A percentile compares a stretch with the other conserved stretches of the same genome.
These are phyloP conservation scores for Drosophila tani DNA, from an alignment of 1,140 invertebrate genomes.

Conservation along the genomic window DNA sequence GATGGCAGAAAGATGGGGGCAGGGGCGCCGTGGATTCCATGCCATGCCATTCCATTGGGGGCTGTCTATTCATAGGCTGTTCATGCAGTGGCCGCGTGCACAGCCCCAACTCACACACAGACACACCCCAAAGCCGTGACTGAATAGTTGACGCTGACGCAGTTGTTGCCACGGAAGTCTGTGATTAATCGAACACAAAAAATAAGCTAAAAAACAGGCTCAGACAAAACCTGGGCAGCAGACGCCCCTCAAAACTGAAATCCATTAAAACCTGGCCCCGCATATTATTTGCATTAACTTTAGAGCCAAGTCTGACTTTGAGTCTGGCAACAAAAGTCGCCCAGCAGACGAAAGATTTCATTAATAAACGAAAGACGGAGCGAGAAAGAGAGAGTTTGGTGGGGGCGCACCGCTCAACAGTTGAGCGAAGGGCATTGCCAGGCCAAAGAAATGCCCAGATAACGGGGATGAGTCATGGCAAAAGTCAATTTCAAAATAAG, in stretches of 20 bases:
- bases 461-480: constrained; percentile 31
- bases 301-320: constrained; percentile 47
- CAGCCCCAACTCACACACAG: constrained; percentile 48
- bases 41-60: constrained; percentile 59
- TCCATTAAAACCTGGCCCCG: constrained; percentile 35
- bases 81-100: constrained; percentile 74
- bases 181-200: constrained; percentile 66
- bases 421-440: constrained; percentile 63
- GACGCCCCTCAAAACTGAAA: constrained; percentile 40
- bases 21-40: constrained; percentile 20
- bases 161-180: constrained; percentile 81
- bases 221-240: constrained; percentile 35
- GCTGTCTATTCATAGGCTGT: constrained; percentile 79
- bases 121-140: constrained; percentile 77
- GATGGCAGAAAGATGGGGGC: background rate
- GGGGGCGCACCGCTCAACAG: constrained; percentile 51
- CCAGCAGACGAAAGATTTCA: constrained; percentile 57
- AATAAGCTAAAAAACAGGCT: constrained; percentile 58
- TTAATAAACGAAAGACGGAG: constrained; percentile 57
- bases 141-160: constrained; percentile 76
- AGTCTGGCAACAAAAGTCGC: constrained; percentile 26
- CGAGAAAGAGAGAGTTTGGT: constrained; percentile 9
- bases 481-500: background rate
- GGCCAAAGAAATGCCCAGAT: constrained; percentile 19
- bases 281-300: constrained; percentile 56